phyloP scores from a whole-genome alignment of 2,888 invertebrate species.

The Morpho achilles region DNA sequence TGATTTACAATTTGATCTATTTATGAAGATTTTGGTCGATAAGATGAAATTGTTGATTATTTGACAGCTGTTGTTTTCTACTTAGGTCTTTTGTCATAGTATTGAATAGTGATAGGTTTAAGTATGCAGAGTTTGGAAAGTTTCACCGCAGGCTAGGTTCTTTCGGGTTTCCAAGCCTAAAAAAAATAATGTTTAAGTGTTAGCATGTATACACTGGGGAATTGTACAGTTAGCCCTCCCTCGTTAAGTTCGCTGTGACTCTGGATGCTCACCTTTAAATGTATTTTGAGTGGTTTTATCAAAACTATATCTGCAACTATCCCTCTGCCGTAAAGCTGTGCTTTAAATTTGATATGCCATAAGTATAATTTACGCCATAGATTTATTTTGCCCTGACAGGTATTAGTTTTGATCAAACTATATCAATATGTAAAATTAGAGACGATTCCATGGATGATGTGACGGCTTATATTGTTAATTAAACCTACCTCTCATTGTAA shows the following conservation, averaged over 20 bases:
- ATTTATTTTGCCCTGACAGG: conserved; percentile 49
- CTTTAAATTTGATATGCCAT: conserved; percentile 59
- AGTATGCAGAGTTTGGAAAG: conserved; percentile 74
- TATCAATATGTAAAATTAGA: conserved; percentile 72
- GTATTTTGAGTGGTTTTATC: conserved; percentile 65
- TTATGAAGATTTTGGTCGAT: conserved; percentile 44
- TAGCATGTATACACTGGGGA: conserved; percentile 76
- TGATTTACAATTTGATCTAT: conserved; percentile 28
- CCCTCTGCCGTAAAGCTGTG: conserved; percentile 59
- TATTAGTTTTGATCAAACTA: conserved; percentile 69
- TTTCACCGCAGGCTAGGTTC: conserved; percentile 67
- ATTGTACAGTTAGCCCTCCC: conserved; percentile 80
- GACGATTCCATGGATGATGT: conserved; percentile 61
- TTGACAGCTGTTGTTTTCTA: conserved; percentile 50
- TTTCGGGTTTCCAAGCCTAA: conserved; percentile 69
- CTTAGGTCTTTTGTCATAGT: conserved; percentile 49
- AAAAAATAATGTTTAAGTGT: conserved; percentile 77
- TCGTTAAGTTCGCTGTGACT: conserved; percentile 77
- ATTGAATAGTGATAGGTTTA: conserved; percentile 45
- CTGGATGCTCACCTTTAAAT: conserved; percentile 69
- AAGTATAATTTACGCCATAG: conserved; percentile 48
- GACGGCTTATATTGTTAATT: conserved; percentile 62
- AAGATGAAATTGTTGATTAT: conserved; percentile 58
- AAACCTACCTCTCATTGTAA: conserved; percentile 78
- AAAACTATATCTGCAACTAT: conserved; percentile 61